A percentile compares a stretch with the other conserved stretches of the same genome.
Conservation (phyloP, 1,140 invertebrate genomes). For the Oncopodura yosiiana region DNA sequence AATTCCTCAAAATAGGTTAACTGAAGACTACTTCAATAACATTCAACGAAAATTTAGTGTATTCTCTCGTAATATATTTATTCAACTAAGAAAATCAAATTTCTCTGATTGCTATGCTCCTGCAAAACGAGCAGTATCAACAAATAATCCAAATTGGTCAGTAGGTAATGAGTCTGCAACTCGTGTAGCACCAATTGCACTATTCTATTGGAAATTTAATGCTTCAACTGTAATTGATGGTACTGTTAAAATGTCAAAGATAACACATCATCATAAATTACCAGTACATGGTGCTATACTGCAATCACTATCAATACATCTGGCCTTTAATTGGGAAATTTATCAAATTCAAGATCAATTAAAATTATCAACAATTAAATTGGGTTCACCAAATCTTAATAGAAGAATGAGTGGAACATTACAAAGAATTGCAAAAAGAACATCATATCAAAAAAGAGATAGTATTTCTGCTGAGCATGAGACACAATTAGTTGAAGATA, state of each 20-base stretch:
- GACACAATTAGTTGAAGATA: too few relatives aligned
- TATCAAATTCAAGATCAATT: background rate
- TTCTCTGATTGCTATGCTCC: constrained; percentile 45
- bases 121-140: constrained; percentile 45
- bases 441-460: background rate
- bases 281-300: constrained; percentile 59
- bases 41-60: constrained; percentile 56
- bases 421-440: background rate
- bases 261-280: constrained; percentile 57
- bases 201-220: constrained; percentile 48
- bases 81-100: constrained; percentile 48
- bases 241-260: constrained; percentile 44
- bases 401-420: background rate
- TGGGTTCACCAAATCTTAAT: background rate
- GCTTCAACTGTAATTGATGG: constrained; percentile 45
- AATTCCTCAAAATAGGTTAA: background rate
- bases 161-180: constrained; percentile 50
- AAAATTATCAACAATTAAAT: background rate
- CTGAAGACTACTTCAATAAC: constrained; percentile 51
- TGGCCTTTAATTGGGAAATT: constrained; percentile 16
- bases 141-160: constrained; percentile 45
- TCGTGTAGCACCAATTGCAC: constrained; percentile 45
- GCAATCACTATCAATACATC: constrained; percentile 39
- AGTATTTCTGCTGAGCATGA: background rate
- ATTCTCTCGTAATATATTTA: constrained; percentile 53